Conservation (phyloP, 2,113 vertebrate species). For the Lucifuga dentata region DNA sequence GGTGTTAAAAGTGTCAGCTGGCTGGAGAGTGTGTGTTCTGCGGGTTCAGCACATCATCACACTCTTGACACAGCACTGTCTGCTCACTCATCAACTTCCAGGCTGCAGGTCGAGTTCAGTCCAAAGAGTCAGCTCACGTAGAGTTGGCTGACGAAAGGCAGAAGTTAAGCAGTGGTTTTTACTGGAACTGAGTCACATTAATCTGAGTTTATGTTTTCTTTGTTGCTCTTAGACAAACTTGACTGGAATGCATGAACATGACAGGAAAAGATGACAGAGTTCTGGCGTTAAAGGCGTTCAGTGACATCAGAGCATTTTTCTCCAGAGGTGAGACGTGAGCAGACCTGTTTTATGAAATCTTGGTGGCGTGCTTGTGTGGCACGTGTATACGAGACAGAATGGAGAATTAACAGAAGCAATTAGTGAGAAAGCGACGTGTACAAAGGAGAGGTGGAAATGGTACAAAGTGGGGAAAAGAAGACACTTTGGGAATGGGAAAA, state of each 20-base stretch:
- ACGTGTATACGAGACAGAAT: neutral
- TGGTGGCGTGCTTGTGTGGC: slow-evolving; percentile 14
- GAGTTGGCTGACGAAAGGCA: neutral
- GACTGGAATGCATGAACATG: neutral
- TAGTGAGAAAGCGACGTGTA: neutral
- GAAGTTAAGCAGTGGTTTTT: neutral
- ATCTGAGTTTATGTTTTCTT: neutral
- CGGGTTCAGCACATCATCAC: neutral
- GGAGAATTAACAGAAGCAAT: neutral
- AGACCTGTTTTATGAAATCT: slow-evolving; percentile 35
- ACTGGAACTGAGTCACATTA: neutral
- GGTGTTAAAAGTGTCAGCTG: slow-evolving; percentile 41
- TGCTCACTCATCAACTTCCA: slow-evolving; percentile 11
- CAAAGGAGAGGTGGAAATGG: too few species aligned
- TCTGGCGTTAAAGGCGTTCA: neutral
- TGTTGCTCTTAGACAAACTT: neutral
- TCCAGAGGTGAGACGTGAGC: slow-evolving; percentile 29
- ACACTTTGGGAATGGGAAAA: too few species aligned
- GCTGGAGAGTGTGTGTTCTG: neutral
- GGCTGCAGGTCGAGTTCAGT: neutral
- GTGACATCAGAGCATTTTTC: slow-evolving; percentile 30
- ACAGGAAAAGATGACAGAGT: neutral
- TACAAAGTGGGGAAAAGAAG: too few species aligned
- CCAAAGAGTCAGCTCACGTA: too few species aligned
- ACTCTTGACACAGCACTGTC: slow-evolving; percentile 14